Base-by-base conservation (phyloP, 2,888 invertebrate genomes). In the Drosophila austrosaltans region DNA sequence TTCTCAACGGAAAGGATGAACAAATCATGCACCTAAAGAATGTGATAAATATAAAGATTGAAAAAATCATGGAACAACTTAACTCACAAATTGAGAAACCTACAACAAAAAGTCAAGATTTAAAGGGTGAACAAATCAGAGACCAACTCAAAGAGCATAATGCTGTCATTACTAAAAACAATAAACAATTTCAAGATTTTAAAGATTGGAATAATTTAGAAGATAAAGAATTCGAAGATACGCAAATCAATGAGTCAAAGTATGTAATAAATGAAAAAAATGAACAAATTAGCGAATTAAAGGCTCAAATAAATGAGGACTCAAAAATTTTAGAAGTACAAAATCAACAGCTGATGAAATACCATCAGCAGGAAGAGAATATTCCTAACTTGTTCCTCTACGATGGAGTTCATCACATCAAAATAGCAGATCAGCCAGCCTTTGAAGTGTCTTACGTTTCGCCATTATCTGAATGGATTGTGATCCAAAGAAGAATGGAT, bases 401-500 rank as follows among this genome's bases (percentile, higher is more conserved):
- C n/a, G n/a, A n/a, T n/a, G n/a, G n/a, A n/a, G n/a, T n/a, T n/a
- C n/a, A n/a, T n/a, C n/a, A n/a, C n/a, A n/a, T n/a, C n/a, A n/a
- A n/a, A n/a, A n/a, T n/a, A n/a, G n/a, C n/a, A n/a, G n/a, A n/a
- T n/a, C n/a, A n/a, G n/a, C n/a, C 42, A 1, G 16, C 54, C 1
- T 63, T 62, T 12, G 16, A 54, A 20, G 66, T 30, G n/a, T 20
- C 28, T 10, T 66, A 44, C 8, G 30, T 16, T 0, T 12, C 44
- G 1, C 53, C 16, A n/a, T 20, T 56, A 36, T 3, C 56, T 20
- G 56, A 53, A 1, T 67, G 64, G 64, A 48, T 39, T 6, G 39
- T 67, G 0, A 67, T 67, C 12, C 63, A 57, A 28, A 39, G 40
- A 6, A 48, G 64, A 1, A 1, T 57, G 1, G 39, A 53, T 28